Evolutionary conservation across 2,888 invertebrate species (phyloP), one percentile per base, ranked within the genome.

Genomic region (Dusona sp.): DNA sequence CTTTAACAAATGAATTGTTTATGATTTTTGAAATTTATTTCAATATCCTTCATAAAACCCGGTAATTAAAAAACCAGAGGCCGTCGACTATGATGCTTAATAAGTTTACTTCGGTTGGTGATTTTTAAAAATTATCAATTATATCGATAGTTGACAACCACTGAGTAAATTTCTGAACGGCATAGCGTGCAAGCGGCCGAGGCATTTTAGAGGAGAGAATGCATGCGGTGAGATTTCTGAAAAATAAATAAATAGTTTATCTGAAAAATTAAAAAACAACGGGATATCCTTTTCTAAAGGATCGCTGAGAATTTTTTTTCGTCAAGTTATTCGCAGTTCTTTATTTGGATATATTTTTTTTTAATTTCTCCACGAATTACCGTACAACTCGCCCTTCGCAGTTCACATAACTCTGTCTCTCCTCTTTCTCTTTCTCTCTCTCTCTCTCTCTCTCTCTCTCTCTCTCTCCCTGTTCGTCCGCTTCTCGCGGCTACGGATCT

Each of bases 121-220:
- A 57, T 61, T 61, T 61, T 61, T 29, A 1, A 1, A 1, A 57
- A 22, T 25, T 57, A 1, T 25, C n/a, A 29, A 70, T 74, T 42
- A 74, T 51, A 75, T 81, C 73, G 75, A 48, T 75, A 36, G 73
- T 79, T 83, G 78, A 74, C 78, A 79, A 73, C 73, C 79, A 78
- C 73, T 83, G 79, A 13, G 38, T 38, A n/a, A 25, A 70, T 19
- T 57, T 67, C 68, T 25, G 45, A 75, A 22, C 51, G 57, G 29
- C 38, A 25, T 65, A 74, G 33, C 19, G 57, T 33, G 67, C 25
- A 45, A 51, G 36, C n/a, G 4, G 51, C 4, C 29, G 51, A 33
- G 36, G 45, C 16, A 45, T 75, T 68, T 33, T 36, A 48, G 45
- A 75, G 25, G 54, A 33, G 54, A 33, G 51, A 57, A 25, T 16